Conservation (phyloP, 1,140 invertebrate species). For the Trichonephila clavipes region DNA sequence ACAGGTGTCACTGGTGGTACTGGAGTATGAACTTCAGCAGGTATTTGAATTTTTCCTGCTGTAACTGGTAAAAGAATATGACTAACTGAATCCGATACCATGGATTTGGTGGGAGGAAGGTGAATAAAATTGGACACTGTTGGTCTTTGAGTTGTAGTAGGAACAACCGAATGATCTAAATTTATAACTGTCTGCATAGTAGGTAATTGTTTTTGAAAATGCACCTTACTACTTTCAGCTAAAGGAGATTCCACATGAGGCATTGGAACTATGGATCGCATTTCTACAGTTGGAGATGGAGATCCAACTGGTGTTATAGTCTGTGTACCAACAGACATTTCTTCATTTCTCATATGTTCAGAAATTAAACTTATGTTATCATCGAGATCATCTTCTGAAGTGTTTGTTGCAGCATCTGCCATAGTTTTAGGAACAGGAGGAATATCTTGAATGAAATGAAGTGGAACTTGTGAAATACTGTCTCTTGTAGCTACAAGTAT, state of each 20-base stretch:
- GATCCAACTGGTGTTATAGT: constrained; percentile 75
- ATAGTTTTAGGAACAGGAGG: constrained; percentile 67
- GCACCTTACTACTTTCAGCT: background rate
- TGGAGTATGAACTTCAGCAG: background rate
- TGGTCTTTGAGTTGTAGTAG: constrained; percentile 9
- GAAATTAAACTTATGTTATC: constrained; percentile 46
- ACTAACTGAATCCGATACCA: background rate
- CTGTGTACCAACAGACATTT: constrained; percentile 77
- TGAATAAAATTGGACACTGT: background rate
- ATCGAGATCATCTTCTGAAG: constrained; percentile 76
- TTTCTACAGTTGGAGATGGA: constrained; percentile 66
- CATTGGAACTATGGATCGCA: constrained; percentile 15
- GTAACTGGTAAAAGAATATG: constrained; percentile 18
- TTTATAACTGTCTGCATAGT: background rate
- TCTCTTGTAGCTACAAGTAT: constrained; percentile 63
- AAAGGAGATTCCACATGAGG: background rate
- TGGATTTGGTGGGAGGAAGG: background rate
- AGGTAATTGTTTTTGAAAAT: background rate
- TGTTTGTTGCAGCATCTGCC: constrained; percentile 77
- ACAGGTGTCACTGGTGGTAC: constrained; percentile 16
- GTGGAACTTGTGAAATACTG: constrained; percentile 66
- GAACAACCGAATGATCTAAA: background rate
- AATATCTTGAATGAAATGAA: constrained; percentile 76
- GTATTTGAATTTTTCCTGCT: background rate
- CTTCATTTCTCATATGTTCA: constrained; percentile 62